Evolutionary conservation across 2,888 invertebrate species (phyloP), one percentile per base, ranked within the genome.

Genomic region (Meandrusa payeni): DNA sequence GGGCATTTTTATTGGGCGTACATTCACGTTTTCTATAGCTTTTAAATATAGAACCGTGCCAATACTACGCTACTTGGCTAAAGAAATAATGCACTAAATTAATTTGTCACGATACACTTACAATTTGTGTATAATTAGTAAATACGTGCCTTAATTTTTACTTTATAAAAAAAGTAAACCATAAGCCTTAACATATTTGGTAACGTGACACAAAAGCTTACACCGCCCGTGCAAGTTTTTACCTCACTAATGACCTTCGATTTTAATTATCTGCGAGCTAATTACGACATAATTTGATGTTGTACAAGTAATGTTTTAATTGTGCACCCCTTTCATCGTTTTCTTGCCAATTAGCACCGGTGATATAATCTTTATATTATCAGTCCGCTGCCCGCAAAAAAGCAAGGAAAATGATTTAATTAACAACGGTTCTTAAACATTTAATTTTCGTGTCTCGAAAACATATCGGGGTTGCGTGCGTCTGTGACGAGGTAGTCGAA

Each of bases 261-360:
- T 77, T 74, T 76, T 82, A 85, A 86, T 85, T 76, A 82, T 79
- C 73, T 63, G 61, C 60, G 58, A 47, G 64, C 58, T 82, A 83
- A 86, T 86, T 85, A 83, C 80, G 63, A 75, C 69, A 77, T 79
- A 83, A 81, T 82, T 85, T 77, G 70, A 69, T 67, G 72, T 72
- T 70, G 64, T 54, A 59, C 50, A 57, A 79, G 77, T 85, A 83
- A 86, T 85, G 83, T 83, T 85, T 81, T 86, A 86, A 86, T 85
- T 82, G 83, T 77, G 54, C 57, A 69, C 67, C 65, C 69, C 69
- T 73, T 68, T 73, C 61, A 58, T 60, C 69, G 56, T 64, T 70
- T 66, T 71, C 69, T 66, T 72, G 59, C 61, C 68, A 78, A 80
- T 81, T 74, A 76, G 57, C 52, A 53, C 49, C 55, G 49, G 52